Evolutionary conservation across 2,888 invertebrate genomes (phyloP), one percentile per base, ranked within the genome.

Genomic region (Barypeithes pellucidus): DNA sequence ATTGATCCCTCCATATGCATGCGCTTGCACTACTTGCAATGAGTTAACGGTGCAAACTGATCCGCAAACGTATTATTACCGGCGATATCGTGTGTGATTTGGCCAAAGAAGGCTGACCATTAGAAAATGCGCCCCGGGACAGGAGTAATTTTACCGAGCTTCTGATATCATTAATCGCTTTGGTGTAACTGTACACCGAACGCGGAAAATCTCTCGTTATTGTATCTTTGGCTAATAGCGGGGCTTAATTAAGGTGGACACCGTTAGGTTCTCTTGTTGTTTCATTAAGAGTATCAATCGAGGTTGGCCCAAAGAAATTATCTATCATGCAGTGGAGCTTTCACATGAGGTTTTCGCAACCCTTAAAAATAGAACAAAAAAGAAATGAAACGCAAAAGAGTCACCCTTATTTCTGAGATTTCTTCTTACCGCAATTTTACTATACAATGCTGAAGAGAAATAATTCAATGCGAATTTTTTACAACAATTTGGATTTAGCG

Each of bases 101-200:
- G 74, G 71, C 54, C 43, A 57, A 33, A 50, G 70, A 66, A 70
- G 61, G 68, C 73, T 73, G 72, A 72, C 72, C 72, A 73, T 73
- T 73, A 73, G 70, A 66, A 71, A 74, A 61, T 66, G 36, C 54
- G 74, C 74, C 74, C 54, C 67, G 22, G 67, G 71, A 61, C 67
- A 62, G 41, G 36, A 52, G 72, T 41, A 67, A 67, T 72, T 72
- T 73, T 47, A 59, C 57, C 50, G 65, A 65, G 74, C 74, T 74
- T 74, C 74, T 74, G 74, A 74, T 74, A 74, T 74, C 74, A 67
- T 65, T 73, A 73, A 73, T 73, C 73, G 62, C 67, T 61, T 65
- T 36, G 14, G 29, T 52, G 70, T 74, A 74, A 74, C 74, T 74
- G 74, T 74, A 74, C 61, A 72, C 67, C 72, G 54, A 50, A 69